phyloP scores from a whole-genome alignment of 2,888 invertebrate species.

The Petrolisthes manimaculis region DNA sequence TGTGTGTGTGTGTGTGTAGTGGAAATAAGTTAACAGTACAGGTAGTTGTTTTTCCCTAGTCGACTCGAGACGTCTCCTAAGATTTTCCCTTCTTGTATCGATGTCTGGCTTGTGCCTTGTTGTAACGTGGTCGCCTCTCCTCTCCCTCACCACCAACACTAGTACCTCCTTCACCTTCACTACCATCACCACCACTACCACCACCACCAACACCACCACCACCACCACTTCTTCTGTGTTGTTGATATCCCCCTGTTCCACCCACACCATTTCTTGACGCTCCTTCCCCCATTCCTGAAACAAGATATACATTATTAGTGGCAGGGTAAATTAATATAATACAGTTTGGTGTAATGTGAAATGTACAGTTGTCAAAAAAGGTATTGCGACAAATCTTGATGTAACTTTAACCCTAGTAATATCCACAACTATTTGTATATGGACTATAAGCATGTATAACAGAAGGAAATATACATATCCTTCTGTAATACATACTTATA shows the following conservation, averaged over 20 bases:
- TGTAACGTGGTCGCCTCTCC: conserved; percentile 71
- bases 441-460: too few species aligned
- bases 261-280: neutral
- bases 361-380: too few species aligned
- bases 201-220: neutral
- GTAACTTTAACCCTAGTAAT: too few species aligned
- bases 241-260: neutral
- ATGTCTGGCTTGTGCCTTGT: conserved; percentile 82
- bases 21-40: too few species aligned
- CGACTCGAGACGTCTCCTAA: conserved; percentile 20
- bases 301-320: neutral
- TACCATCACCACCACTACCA: conserved; percentile 5
- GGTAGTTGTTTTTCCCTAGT: neutral
- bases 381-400: too few species aligned
- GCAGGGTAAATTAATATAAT: too few species aligned
- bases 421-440: too few species aligned
- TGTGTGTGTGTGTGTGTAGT: neutral
- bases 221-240: neutral
- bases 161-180: conserved; percentile 15
- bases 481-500: too few species aligned
- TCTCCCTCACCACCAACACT: conserved; percentile 23
- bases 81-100: conserved; percentile 78
- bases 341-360: too few species aligned
- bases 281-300: neutral
- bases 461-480: too few species aligned